These are phyloP conservation scores for Panulirus ornatus DNA, from an alignment of 1,140 invertebrate genomes.

Conservation along the genomic window DNA sequence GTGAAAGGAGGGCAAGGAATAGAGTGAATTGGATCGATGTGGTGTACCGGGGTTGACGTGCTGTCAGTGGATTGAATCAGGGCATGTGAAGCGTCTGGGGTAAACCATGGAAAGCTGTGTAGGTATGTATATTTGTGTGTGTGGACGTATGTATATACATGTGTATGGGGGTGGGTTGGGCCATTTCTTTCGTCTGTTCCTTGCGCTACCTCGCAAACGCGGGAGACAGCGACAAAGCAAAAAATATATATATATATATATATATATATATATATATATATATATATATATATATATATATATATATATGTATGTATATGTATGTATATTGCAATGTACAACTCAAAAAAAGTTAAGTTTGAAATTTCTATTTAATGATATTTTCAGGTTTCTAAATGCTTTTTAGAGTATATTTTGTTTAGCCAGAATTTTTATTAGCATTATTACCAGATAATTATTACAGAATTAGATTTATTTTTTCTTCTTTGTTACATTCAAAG, in stretches of 20 bases:
- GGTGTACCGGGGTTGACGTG: too few relatives aligned
- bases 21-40: too few relatives aligned
- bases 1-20: too few relatives aligned
- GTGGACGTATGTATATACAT: too few relatives aligned
- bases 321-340: constrained; percentile 24
- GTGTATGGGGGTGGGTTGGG: too few relatives aligned
- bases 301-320: not conserved
- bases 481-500: not conserved
- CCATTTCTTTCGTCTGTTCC: too few relatives aligned
- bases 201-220: too few relatives aligned
- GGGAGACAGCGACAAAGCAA: too few relatives aligned
- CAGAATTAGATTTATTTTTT: not conserved
- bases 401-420: not conserved
- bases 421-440: not conserved
- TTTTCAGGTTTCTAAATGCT: not conserved
- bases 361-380: not conserved
- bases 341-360: not conserved
- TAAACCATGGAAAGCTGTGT: too few relatives aligned
- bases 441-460: not conserved
- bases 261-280: not conserved
- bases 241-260: not conserved
- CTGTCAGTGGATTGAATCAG: too few relatives aligned
- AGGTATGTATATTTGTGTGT: too few relatives aligned
- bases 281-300: constrained; percentile 12
- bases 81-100: too few relatives aligned